Base-by-base conservation (phyloP, 2,113 vertebrate genomes). In the Leptocoma aspasia region DNA sequence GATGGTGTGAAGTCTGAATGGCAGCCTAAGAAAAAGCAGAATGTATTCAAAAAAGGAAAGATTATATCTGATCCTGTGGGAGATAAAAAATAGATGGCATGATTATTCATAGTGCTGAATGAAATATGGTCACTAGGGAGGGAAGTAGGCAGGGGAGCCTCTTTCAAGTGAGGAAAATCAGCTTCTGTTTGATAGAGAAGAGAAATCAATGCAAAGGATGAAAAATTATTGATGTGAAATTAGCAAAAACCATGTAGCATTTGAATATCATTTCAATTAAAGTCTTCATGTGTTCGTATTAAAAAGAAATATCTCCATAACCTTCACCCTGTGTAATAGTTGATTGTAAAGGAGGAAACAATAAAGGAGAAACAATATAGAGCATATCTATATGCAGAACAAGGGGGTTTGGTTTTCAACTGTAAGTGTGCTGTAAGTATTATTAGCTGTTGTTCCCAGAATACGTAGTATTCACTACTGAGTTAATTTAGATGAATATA, bases 221-320 rank as follows among this genome's bases (percentile, higher is more conserved):
- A 66, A 86, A 61, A 61, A 65, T 20, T n/a, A 7, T 27, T 72
- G 5, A 27, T n/a, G 15, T 60, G 10, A 47, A 78, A 70, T 64
- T 39, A 69, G 4, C 1, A n/a, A 83, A 69, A 41, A 13, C 3
- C 4, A 19, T 0, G 1, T 9, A 44, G 5, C 4, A 8, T 56
- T 60, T 86, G 22, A 60, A 45, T 71, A 71, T 42, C 0, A 60
- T 37, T 82, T 33, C 7, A 54, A n/a, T 39, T 59, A 30, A 71
- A 72, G 6, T 59, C 6, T 60, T 71, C 3, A 1, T 57, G 13
- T 60, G 15, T 35, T 59, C 1, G 0, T 78, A n/a, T 49, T 37
- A 57, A 53, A 89, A 69, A 61, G 15, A 65, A 90, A 81, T 75
- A 35, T 44, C 20, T 78, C 22, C 17, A 28, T 39, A 77, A 31